phyloP scores from a whole-genome alignment of 2,888 invertebrate species.

The Papilio elwesi region DNA sequence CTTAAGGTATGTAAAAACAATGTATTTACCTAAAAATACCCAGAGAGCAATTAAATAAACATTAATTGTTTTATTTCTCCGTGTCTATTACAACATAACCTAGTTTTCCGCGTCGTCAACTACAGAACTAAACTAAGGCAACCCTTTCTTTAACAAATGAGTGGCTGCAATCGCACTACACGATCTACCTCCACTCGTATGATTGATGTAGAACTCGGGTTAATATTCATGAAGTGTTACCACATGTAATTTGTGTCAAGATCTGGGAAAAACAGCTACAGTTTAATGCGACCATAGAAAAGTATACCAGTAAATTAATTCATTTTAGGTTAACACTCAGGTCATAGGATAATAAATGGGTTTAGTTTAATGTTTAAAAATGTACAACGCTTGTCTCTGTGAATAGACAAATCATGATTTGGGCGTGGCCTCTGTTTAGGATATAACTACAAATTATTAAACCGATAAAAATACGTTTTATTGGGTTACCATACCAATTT shows the following conservation, averaged over 20 bases:
- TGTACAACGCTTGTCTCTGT: too few species aligned
- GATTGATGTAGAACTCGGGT: conserved; percentile 76
- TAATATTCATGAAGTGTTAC: conserved; percentile 80
- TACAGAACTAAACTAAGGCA: conserved; percentile 43
- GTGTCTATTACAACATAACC: conserved; percentile 36
- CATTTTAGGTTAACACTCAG: background rate
- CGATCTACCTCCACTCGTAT: conserved; percentile 65
- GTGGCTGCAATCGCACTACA: conserved; percentile 57
- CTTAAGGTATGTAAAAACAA: background rate
- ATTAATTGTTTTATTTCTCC: conserved; percentile 31
- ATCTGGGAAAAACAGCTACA: conserved; percentile 47
- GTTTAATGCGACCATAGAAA: conserved; percentile 33
- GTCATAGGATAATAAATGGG: too few species aligned
- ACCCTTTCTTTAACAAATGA: conserved; percentile 60
- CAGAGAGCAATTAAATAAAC: conserved; percentile 11
- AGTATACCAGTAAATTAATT: conserved; percentile 23
- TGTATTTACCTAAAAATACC: background rate
- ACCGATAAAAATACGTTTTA: too few species aligned
- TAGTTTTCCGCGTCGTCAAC: conserved; percentile 37
- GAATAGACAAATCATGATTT: too few species aligned
- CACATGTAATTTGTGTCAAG: conserved; percentile 56
- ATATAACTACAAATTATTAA: too few species aligned
- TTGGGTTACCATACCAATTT: too few species aligned
- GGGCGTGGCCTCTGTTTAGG: too few species aligned
- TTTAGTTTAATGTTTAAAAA: too few species aligned